These are phyloP conservation scores for Panthera leo DNA, from an alignment of 2,113 vertebrate genomes.

Conservation along the genomic window DNA sequence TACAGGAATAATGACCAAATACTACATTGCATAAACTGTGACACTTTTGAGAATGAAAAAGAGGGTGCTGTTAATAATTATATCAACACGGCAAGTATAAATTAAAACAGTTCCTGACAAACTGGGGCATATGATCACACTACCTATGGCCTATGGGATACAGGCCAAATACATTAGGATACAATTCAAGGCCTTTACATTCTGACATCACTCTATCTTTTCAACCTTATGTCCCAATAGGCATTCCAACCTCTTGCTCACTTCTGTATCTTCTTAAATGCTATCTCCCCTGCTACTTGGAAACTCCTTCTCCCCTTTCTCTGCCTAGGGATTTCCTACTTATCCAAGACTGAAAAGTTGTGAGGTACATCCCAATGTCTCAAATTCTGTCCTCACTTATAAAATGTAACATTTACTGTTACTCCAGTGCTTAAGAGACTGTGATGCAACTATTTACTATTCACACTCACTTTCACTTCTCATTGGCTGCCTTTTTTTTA, in stretches of 20 bases:
- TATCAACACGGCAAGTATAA: not conserved
- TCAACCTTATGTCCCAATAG: not conserved
- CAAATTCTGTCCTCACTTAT: not conserved
- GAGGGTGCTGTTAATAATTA: not conserved
- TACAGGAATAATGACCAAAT: not conserved
- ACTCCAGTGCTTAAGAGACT: not conserved
- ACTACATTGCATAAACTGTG: not conserved
- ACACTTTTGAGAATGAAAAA: not conserved
- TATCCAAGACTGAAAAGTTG: not conserved
- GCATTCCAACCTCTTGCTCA: not conserved
- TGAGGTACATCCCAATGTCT: not conserved
- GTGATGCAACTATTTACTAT: not conserved
- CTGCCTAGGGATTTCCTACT: not conserved
- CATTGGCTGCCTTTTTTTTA: not conserved
- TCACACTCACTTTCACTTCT: not conserved
- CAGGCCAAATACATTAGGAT: not conserved
- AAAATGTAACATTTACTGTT: not conserved
- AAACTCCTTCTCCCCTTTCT: not conserved
- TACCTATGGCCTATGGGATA: not conserved
- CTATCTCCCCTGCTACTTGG: not conserved
- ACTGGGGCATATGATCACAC: not conserved
- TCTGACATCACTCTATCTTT: not conserved
- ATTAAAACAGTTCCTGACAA: not conserved
- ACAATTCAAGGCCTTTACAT: not conserved
- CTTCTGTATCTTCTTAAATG: not conserved